Conservation (phyloP, 2,797 vertebrate species). For the Schizopygopsis pylzovi region DNA sequence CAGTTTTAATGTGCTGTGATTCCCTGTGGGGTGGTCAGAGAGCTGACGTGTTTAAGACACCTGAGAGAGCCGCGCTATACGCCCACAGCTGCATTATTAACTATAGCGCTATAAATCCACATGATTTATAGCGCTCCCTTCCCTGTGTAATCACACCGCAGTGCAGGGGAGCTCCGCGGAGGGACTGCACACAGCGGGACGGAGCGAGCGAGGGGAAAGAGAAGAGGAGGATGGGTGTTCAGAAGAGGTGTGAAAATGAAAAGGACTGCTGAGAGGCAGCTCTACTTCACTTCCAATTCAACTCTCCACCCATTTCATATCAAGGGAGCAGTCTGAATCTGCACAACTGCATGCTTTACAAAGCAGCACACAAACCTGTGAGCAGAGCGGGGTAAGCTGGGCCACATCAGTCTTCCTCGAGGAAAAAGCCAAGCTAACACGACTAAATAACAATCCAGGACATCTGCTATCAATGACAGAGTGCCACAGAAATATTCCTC, state of each 20-base stretch:
- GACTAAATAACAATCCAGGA: background rate
- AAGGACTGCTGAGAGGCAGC: constrained; percentile 15
- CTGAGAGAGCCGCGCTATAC: constrained; percentile 68
- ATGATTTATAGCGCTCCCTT: constrained; percentile 77
- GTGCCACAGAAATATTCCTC: background rate
- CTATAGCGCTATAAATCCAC: constrained; percentile 73
- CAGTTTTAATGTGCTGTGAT: constrained; percentile 47
- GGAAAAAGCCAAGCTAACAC: background rate
- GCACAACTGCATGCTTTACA: constrained; percentile 11
- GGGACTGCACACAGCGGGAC: constrained; percentile 23
- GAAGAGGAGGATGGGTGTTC: constrained; percentile 24
- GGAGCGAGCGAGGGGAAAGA: constrained; percentile 4
- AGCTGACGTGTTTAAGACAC: constrained; percentile 68
- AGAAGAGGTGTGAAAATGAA: constrained; percentile 36
- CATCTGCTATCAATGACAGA: background rate
- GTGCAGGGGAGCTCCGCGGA: constrained; percentile 55
- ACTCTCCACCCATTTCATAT: constrained; percentile 10
- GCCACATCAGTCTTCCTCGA: background rate
- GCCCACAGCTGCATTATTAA: constrained; percentile 79
- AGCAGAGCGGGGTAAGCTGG: background rate
- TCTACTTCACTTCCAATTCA: constrained; percentile 40
- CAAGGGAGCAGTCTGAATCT: background rate
- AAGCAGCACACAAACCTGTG: background rate
- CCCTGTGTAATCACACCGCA: constrained; percentile 72
- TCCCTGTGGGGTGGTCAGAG: constrained; percentile 59